These are phyloP conservation scores for Semotilus atromaculatus DNA, from an alignment of 2,797 vertebrate species.

Conservation along the genomic window DNA sequence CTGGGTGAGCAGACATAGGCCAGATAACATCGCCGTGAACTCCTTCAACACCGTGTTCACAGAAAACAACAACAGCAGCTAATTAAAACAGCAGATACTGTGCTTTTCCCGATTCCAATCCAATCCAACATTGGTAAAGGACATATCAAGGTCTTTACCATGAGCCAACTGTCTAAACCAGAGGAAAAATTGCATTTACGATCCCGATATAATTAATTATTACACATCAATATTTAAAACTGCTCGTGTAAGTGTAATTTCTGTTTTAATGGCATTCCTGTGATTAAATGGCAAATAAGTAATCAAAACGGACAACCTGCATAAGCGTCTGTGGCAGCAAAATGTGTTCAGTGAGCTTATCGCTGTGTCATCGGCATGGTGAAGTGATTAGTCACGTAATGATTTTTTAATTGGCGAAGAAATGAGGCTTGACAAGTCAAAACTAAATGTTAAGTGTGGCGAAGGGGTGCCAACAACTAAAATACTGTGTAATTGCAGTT, in stretches of 20 bases:
- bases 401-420: conserved; percentile 54
- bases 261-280: conserved; percentile 9
- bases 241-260: conserved; percentile 8
- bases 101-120: not conserved
- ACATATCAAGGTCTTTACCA: not conserved
- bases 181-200: not conserved
- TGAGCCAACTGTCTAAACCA: conserved; percentile 3
- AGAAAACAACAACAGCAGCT: not conserved
- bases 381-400: conserved; percentile 51
- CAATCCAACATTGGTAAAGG: not conserved
- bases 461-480: conserved; percentile 32
- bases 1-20: conserved; percentile 19
- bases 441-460: conserved; percentile 34
- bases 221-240: not conserved
- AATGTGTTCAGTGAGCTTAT: conserved; percentile 42
- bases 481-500: conserved; percentile 24
- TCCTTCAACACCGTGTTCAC: conserved; percentile 3
- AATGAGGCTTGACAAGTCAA: conserved; percentile 52
- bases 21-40: conserved; percentile 8
- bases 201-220: not conserved
- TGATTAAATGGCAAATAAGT: conserved; percentile 47
- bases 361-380: conserved; percentile 45
- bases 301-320: conserved; percentile 36
- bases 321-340: not conserved
- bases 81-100: not conserved